Base-by-base conservation (phyloP, 2,113 vertebrate genomes). In the Mormyrus iriodes region DNA sequence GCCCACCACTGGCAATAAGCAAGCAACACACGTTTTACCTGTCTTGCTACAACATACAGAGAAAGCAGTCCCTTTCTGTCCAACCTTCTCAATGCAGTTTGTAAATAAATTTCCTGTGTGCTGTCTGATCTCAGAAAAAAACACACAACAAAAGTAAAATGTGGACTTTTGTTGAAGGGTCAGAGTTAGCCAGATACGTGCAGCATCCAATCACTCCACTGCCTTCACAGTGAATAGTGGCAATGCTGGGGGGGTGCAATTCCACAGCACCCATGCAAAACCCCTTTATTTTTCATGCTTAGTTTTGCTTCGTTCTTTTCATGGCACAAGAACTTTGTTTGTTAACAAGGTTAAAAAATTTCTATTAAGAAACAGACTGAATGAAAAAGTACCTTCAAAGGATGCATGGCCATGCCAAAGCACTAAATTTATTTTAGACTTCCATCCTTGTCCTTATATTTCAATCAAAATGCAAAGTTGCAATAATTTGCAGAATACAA, bases 281-380 rank as follows among this genome's bases (percentile, higher is more conserved):
- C 21, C 27, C 3, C 83, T 51, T 85, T 85, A 85, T 46, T 85
- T 51, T 85, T 49, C 42, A 21, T 12, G 42, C 83, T 48, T 39
- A 44, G 79, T 85, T 44, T 48, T n/a, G 7, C 82, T 85, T 85
- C 44, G 1, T 85, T 85, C 42, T 42, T 83, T 83, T 83, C 83
- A 51, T 13, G 48, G 44, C 83, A 84, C 21, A 51, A 85, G 83
- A 49, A 44, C 10, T 85, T 85, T 85, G 46, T 85, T 8, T 85
- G 48, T 85, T 85, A 51, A 85, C 82, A 85, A 49, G 82, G 84
- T 85, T 48, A 51, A 85, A 51, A 52, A 85, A 35, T n/a, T 48
- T 85, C 84, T 27, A 31, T 85, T 48, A 46, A 52, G 84, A 51
- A 52, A 48, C 24, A 9, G 48, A 46, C 3, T 51, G 48, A 85